Percentiles rank a stretch among this genome's conserved stretches.
Conservation (phyloP, 2,888 invertebrate species). For the Stenodema calcarata region DNA sequence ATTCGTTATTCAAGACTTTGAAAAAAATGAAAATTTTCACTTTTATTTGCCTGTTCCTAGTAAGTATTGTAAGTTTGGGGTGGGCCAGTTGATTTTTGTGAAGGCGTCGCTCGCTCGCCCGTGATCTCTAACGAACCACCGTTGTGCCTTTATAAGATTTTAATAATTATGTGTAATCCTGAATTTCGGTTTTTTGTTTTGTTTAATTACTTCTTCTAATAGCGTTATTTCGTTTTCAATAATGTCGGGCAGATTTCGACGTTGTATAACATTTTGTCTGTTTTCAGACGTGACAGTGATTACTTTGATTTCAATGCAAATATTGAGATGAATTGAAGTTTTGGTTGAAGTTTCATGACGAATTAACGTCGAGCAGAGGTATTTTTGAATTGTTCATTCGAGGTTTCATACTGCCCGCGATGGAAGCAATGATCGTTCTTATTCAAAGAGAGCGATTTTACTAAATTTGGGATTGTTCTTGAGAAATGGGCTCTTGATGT, state of each 20-base stretch:
- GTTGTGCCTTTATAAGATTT: conserved; percentile 45
- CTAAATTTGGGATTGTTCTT: too few relatives aligned
- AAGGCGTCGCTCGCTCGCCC: conserved; percentile 1
- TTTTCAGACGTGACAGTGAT: too few relatives aligned
- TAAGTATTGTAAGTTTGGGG: conserved; percentile 35
- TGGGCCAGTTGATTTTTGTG: background rate
- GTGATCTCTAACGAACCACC: conserved; percentile 49
- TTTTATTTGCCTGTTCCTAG: conserved; percentile 28
- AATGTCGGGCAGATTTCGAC: background rate
- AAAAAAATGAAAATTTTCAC: background rate
- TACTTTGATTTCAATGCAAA: too few relatives aligned
- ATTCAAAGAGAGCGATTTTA: too few relatives aligned
- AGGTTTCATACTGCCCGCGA: too few relatives aligned
- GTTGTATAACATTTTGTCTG: too few relatives aligned
- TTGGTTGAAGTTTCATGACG: too few relatives aligned
- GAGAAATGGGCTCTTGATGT: too few relatives aligned
- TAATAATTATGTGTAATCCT: background rate
- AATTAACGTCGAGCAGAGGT: too few relatives aligned
- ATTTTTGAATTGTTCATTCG: too few relatives aligned
- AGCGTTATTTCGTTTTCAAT: background rate
- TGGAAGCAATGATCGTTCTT: too few relatives aligned
- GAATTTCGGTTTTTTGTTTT: background rate
- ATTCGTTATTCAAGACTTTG: background rate
- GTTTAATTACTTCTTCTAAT: background rate
- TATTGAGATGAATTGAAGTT: too few relatives aligned